Conservation (phyloP, 2,888 invertebrate species). For the Hermaeophaga mercurialis region DNA sequence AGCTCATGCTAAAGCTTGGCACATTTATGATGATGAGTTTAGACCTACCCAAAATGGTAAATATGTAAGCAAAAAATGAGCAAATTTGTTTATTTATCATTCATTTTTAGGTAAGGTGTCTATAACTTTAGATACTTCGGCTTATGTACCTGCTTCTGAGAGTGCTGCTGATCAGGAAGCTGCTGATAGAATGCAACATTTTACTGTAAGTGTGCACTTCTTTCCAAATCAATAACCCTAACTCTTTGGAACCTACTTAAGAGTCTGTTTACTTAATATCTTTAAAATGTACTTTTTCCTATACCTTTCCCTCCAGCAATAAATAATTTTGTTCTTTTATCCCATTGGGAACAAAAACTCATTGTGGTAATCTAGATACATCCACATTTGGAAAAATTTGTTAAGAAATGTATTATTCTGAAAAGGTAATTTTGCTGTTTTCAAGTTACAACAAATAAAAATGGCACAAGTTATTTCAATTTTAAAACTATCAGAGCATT, state of each 20-base stretch:
- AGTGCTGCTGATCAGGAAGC: conserved; percentile 59
- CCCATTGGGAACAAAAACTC: conserved; percentile 43
- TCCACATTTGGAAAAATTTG: conserved; percentile 46
- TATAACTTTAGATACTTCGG: conserved; percentile 61
- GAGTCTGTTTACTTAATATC: conserved; percentile 75
- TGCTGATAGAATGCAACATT: conserved; percentile 60
- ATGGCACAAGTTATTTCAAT: conserved; percentile 47
- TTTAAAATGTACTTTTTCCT: conserved; percentile 84
- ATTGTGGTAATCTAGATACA: conserved; percentile 28
- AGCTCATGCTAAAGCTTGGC: conserved; percentile 69
- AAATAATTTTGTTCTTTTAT: conserved; percentile 56
- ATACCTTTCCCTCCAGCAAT: conserved; percentile 82
- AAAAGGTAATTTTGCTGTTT: conserved; percentile 43
- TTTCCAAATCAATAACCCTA: conserved; percentile 85
- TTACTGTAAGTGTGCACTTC: conserved; percentile 62
- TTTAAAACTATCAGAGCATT: conserved; percentile 45
- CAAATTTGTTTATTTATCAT: too few species aligned
- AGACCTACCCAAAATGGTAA: conserved; percentile 43
- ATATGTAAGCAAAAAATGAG: too few species aligned
- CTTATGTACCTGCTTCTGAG: conserved; percentile 59
- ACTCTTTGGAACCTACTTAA: conserved; percentile 61
- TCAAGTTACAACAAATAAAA: conserved; percentile 53
- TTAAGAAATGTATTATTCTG: conserved; percentile 50
- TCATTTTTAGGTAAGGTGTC: conserved; percentile 60
- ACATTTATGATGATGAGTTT: conserved; percentile 65